Evolutionary conservation across 2,797 vertebrate species (phyloP), one percentile per base, ranked within the genome.

Genomic region (Otolemur crassicaudatus): DNA sequence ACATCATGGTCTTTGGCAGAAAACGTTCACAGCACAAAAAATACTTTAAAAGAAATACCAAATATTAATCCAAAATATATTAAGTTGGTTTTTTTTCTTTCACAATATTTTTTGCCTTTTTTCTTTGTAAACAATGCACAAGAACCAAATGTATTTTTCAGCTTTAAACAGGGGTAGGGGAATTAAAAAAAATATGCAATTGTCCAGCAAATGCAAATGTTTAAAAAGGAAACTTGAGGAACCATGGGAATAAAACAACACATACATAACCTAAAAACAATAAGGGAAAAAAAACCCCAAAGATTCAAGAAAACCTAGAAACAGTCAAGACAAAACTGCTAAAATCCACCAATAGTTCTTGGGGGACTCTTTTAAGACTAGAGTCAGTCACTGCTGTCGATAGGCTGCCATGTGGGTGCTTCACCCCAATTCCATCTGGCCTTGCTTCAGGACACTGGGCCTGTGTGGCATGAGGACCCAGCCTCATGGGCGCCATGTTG

Each of bases 51-150:
- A 98, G 98, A 98, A 99, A 99, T 99, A 99, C 98, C 99, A 99
- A 98, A 99, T 99, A 99, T 99, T 98, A 99, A 99, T 98, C 99
- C 98, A 99, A 99, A 99, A 99, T 99, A 99, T 99, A 99, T 99
- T 99, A 99, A 99, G 98, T 98, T 98, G 83, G 97, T 96, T 96
- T 98, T 98, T 97, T 97, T 95, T 58, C 97, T 98, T 98, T 98
- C 98, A 98, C 98, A 97, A 97, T 97, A 91, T 96, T 97, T 98
- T 97, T 97, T 96, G 75, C 99, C 97, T 98, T 98, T 98, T 53
- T 79, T 69, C 69, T 88, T 98, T 99, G 99, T 99, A 99, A 99
- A 99, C 99, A 99, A 99, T 98, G 98, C 99, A 99, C 97, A 90
- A 98, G 98, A 98, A 98, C 97, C 95, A 87, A 99, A 98, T 80